Evolutionary conservation across 2,888 invertebrate species (phyloP), one percentile per base, ranked within the genome.

Genomic region (Synergus umbraculus): DNA sequence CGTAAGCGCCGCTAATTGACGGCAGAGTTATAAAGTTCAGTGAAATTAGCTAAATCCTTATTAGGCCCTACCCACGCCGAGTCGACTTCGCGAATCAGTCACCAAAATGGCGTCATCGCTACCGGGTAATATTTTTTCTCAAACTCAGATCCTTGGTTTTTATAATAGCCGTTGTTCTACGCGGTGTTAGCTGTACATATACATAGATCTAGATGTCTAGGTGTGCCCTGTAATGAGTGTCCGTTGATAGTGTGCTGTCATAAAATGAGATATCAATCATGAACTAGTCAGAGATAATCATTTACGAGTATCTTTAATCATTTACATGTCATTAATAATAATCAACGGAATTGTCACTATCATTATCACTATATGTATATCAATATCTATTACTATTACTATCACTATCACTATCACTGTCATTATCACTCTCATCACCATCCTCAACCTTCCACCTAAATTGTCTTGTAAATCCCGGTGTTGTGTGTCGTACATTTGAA

Each of bases 401-500:
- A 84, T 84, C 85, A 83, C 29, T 29, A 29, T 73, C 79, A 78
- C 79, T 64, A 46, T 69, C 80, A 78, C 81, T 69, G 54, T 79
- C 78, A 80, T 76, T 82, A 80, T 81, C 79, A 81, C 80, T 80
- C 29, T 82, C 79, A 81, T 82, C 76, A 79, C 81, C 69, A 78
- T 29, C 73, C 49, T 73, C 63, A 84, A 83, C 84, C 83, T 85
- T 77, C 76, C 80, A 49, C 65, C 58, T 77, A 78, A 85, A 88
- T 86, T 89, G 89, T 90, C 87, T 89, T 91, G 91, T 91, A 86
- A 88, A 83, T 89, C 90, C 90, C 84, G 85, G 86, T 91, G 91
- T 91, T 91, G 91, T 91, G 89, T 91, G 90, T 88, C 85, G 89
- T 90, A 90, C 88, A 90, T 88, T 89, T 91, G 91, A 91, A 92